Evolutionary conservation across 2,888 invertebrate species (phyloP).

Genomic region (Epirrhoe tristata): DNA sequence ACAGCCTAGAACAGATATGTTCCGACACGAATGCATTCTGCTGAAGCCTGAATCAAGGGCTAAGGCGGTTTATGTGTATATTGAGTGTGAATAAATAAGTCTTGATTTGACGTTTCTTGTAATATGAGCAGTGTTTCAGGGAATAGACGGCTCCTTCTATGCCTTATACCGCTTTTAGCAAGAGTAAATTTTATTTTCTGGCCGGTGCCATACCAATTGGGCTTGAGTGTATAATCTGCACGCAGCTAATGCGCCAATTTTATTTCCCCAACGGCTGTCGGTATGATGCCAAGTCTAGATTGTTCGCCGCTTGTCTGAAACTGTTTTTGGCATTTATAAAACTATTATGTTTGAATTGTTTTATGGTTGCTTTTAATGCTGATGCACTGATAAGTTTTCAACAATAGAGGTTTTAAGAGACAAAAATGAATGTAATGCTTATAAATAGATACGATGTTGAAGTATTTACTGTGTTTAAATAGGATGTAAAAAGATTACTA

Average conservation of each 20-base stretch:
- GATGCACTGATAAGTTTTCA: background rate
- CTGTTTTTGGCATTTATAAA: conserved; percentile 33
- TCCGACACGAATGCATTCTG: too few species aligned
- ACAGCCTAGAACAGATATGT: too few species aligned
- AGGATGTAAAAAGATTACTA: too few species aligned
- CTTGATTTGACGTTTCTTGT: too few species aligned
- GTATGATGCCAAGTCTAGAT: conserved; percentile 51
- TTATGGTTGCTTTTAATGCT: conserved; percentile 19
- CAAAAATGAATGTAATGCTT: background rate
- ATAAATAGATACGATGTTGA: background rate
- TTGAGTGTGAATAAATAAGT: too few species aligned
- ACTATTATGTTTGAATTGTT: conserved; percentile 30
- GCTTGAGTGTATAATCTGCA: conserved; percentile 53
- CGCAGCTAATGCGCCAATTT: conserved; percentile 74
- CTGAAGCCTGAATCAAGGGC: too few species aligned
- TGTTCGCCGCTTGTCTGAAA: conserved; percentile 28
- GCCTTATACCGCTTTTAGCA: conserved; percentile 26
- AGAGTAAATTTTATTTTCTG: conserved; percentile 46
- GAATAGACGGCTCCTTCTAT: conserved; percentile 11
- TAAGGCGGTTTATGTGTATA: too few species aligned
- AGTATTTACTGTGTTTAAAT: background rate
- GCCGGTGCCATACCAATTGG: conserved; percentile 53
- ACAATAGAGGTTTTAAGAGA: background rate
- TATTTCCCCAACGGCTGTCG: conserved; percentile 67
- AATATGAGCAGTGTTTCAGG: too few species aligned